Evolutionary conservation across 2,113 vertebrate species (phyloP).

Genomic region (Podarcis raffonei): DNA sequence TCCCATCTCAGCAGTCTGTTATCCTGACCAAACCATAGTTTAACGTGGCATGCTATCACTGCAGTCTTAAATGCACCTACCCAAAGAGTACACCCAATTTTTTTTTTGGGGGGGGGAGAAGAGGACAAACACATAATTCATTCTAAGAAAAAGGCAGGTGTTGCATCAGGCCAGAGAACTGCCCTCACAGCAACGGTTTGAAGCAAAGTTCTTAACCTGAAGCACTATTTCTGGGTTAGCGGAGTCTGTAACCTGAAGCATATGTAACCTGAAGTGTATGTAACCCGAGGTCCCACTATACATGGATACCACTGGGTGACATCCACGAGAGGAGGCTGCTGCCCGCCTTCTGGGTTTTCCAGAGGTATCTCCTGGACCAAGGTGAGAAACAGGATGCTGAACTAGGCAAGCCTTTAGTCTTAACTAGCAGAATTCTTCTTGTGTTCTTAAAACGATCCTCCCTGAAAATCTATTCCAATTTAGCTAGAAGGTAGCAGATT

Average conservation of each 20-base stretch:
- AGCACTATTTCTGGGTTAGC: too few species aligned
- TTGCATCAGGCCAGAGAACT: background rate
- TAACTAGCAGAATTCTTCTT: background rate
- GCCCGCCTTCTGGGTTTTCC: background rate
- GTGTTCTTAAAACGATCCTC: background rate
- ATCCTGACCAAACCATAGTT: background rate
- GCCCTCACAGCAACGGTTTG: background rate
- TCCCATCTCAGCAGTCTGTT: background rate
- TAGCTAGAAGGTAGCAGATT: background rate
- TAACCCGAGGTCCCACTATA: too few species aligned
- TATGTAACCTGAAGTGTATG: too few species aligned
- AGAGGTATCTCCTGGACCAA: too few species aligned
- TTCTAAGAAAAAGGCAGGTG: background rate
- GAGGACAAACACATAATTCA: background rate
- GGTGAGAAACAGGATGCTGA: background rate
- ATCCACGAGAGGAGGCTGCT: background rate
- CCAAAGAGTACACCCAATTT: background rate
- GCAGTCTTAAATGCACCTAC: background rate
- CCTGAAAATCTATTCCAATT: conserved; percentile 19
- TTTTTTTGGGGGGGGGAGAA: too few species aligned
- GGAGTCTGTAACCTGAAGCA: too few species aligned
- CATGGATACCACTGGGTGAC: background rate
- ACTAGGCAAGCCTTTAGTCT: background rate
- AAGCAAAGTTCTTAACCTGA: too few species aligned
- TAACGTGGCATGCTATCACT: background rate